Percentiles rank a stretch among this genome's conserved stretches.
Evolutionary conservation across 2,888 invertebrate genomes (phyloP).

Genomic region (Xanthorhoe designata): DNA sequence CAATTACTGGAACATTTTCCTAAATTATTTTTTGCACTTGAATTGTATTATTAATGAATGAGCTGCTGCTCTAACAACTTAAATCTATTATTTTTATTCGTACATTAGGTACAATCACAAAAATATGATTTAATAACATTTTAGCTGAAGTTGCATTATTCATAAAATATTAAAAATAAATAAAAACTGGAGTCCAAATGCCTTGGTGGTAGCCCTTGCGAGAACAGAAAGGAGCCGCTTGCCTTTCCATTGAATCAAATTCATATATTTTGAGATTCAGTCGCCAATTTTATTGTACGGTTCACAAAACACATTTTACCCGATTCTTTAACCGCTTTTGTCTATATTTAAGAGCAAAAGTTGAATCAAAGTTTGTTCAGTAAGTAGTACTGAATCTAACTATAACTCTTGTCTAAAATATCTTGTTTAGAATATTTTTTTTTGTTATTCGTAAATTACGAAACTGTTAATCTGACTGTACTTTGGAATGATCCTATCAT

Average conservation of each 20-base stretch:
- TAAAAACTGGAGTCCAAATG: slow-evolving; percentile 68
- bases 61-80: too few relatives aligned
- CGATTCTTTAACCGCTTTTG: slow-evolving; percentile 22
- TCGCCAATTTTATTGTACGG: slow-evolving; percentile 84
- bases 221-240: slow-evolving; percentile 83
- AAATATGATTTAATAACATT: slow-evolving; percentile 71
- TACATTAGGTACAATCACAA: neutral
- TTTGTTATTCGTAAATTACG: too few relatives aligned
- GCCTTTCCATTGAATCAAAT: slow-evolving; percentile 86
- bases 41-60: too few relatives aligned
- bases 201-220: slow-evolving; percentile 83
- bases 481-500: neutral
- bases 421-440: too few relatives aligned
- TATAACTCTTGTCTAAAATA: too few relatives aligned
- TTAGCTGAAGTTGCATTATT: slow-evolving; percentile 65
- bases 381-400: too few relatives aligned
- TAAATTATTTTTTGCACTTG: too few relatives aligned
- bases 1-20: too few relatives aligned
- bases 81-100: neutral
- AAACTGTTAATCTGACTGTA: too few relatives aligned
- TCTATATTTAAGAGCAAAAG: neutral
- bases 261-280: slow-evolving; percentile 86
- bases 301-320: slow-evolving; percentile 55
- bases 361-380: too few relatives aligned
- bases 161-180: slow-evolving; percentile 76